phyloP scores from a whole-genome alignment of 2,888 invertebrate species.

The Acheta domesticus region DNA sequence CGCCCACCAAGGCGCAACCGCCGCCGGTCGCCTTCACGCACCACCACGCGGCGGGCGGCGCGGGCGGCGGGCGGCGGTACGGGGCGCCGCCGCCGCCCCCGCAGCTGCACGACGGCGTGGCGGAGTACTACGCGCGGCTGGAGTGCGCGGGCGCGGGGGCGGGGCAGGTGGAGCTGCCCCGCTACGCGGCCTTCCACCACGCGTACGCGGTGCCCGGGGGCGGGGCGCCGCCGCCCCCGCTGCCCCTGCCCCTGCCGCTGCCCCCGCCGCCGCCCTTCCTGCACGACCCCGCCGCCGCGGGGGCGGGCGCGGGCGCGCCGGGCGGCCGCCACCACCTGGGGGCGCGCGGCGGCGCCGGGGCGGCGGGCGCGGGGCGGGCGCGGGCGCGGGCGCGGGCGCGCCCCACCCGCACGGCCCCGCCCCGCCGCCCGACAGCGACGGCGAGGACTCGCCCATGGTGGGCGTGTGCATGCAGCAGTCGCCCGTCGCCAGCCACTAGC shows the following conservation, averaged over 20 bases:
- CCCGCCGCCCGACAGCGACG: slow-evolving; percentile 45
- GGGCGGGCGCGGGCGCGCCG: background rate
- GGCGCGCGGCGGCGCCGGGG: background rate
- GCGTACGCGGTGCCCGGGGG: slow-evolving; percentile 24
- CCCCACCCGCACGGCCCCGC: background rate
- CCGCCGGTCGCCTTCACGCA: background rate
- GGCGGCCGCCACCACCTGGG: background rate
- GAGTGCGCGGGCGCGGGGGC: slow-evolving; percentile 24
- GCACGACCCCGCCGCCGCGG: slow-evolving; percentile 26
- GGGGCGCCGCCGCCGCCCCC: background rate
- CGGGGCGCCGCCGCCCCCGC: slow-evolving; percentile 37
- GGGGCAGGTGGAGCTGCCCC: background rate
- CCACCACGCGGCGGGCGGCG: background rate
- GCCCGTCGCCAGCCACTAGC: slow-evolving; percentile 84
- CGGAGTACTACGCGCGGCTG: slow-evolving; percentile 1
- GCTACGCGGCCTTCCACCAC: background rate
- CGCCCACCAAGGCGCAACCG: background rate
- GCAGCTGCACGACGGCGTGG: background rate
- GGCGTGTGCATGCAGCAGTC: slow-evolving; percentile 88
- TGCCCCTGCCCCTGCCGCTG: slow-evolving; percentile 31
- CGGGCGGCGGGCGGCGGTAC: background rate
- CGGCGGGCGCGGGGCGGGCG: background rate
- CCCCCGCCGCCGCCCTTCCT: slow-evolving; percentile 29
- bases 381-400: background rate
- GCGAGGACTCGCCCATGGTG: slow-evolving; percentile 78